A percentile compares a stretch with the other conserved stretches of the same genome.
phyloP scores from a whole-genome alignment of 2,113 vertebrate species.

The Saccopteryx leptura region DNA sequence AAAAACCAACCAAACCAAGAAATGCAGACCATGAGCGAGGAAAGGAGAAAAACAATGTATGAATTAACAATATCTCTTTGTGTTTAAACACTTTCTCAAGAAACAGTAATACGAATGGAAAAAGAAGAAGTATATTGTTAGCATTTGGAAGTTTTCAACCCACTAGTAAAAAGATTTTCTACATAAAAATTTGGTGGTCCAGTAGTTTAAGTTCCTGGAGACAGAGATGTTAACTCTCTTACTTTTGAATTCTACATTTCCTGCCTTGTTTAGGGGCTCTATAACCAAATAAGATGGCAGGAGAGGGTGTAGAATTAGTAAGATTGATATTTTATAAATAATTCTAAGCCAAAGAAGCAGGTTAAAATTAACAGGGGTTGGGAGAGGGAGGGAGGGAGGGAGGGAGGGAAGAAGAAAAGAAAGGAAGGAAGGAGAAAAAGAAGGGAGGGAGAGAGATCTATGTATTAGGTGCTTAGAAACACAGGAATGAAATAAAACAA shows the following conservation, averaged over 20 bases:
- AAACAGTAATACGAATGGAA: constrained; percentile 36
- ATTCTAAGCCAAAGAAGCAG: neutral
- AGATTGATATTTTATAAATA: neutral
- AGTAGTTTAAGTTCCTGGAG: neutral
- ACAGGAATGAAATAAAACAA: neutral
- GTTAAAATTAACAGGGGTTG: neutral
- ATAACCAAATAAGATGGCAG: neutral
- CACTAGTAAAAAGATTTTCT: constrained; percentile 16
- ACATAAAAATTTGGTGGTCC: neutral
- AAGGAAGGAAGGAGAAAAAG: too few relatives aligned
- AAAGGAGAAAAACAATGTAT: neutral
- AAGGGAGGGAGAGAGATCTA: too few relatives aligned
- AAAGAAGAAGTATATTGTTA: neutral
- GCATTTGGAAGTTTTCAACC: neutral
- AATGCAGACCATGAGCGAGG: neutral
- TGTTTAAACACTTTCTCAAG: constrained; percentile 26
- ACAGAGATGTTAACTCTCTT: neutral
- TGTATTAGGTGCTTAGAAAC: neutral
- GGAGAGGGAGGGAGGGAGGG: too few relatives aligned
- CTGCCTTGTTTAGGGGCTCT: neutral
- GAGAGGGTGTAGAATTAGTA: neutral
- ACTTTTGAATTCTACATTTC: neutral
- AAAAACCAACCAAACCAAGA: constrained; percentile 39
- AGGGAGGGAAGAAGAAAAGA: too few relatives aligned
- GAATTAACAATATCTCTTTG: constrained; percentile 8